Percentiles rank a stretch among this genome's conserved stretches.
These are phyloP conservation scores for Aplodontia rufa DNA, from an alignment of 2,113 vertebrate species.

Conservation along the genomic window DNA sequence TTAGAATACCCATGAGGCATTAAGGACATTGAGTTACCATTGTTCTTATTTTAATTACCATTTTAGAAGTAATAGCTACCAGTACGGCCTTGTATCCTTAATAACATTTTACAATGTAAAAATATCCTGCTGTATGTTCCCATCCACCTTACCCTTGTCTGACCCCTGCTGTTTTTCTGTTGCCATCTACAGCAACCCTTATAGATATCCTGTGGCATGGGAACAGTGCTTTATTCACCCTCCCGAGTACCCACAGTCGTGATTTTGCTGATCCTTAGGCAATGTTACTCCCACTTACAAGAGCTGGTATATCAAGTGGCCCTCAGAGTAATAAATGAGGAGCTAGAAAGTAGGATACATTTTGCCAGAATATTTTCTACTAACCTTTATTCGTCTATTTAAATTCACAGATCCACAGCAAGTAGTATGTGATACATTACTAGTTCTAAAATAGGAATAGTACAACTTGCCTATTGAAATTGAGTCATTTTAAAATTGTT, in stretches of 20 bases:
- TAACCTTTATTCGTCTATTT: slow-evolving; percentile 32
- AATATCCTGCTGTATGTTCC: background rate
- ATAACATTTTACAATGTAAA: slow-evolving; percentile 17
- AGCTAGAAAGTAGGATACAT: slow-evolving; percentile 32
- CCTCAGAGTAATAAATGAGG: slow-evolving; percentile 32
- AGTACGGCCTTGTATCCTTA: background rate
- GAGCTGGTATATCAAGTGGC: background rate
- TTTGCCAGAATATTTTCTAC: slow-evolving; percentile 43
- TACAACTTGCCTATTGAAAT: background rate
- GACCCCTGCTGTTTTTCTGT: background rate
- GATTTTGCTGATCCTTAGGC: background rate
- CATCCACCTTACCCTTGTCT: background rate
- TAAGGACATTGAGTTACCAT: slow-evolving; percentile 33
- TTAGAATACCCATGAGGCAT: slow-evolving; percentile 45
- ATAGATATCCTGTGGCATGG: background rate
- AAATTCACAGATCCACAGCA: slow-evolving; percentile 36
- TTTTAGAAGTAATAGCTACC: slow-evolving; percentile 36
- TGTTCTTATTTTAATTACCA: slow-evolving; percentile 44
- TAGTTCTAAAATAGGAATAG: slow-evolving; percentile 31
- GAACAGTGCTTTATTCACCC: background rate
- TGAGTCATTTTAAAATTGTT: slow-evolving; percentile 42
- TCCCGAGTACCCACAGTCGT: background rate
- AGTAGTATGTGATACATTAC: background rate
- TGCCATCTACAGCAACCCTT: background rate
- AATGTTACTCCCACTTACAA: background rate